phyloP scores from a whole-genome alignment of 92 coral and sea anemone species.

The Hydrozoanthus gracilis region DNA sequence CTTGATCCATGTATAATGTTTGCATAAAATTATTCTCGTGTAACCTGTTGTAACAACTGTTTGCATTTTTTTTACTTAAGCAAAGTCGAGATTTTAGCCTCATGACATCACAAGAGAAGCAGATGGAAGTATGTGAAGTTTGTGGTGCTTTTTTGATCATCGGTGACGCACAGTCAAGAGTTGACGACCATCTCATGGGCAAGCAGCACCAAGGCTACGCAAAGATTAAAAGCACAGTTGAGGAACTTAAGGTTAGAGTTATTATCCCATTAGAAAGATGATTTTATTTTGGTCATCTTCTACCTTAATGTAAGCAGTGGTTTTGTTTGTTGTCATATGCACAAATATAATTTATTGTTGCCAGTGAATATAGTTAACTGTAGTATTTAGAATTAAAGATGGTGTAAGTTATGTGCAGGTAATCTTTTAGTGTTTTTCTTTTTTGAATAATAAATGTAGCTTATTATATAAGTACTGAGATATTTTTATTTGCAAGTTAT shows the following conservation, averaged over 20 bases:
- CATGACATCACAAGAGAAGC: slow-evolving; percentile 95
- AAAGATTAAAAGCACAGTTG: slow-evolving; percentile 90
- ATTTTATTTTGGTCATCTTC: too few species aligned
- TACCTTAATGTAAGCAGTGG: too few species aligned
- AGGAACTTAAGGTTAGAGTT: slow-evolving; percentile 86
- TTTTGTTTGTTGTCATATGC: too few species aligned
- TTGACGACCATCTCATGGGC: slow-evolving; percentile 95
- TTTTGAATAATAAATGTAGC: too few species aligned
- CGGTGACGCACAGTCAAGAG: slow-evolving; percentile 98
- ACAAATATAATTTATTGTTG: too few species aligned
- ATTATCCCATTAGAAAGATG: not conserved
- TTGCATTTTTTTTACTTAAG: slow-evolving; percentile 36
- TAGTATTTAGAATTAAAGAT: too few species aligned
- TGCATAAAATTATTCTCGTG: not conserved
- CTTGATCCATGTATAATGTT: too few species aligned
- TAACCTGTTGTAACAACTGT: not conserved
- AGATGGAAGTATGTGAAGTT: slow-evolving; percentile 99
- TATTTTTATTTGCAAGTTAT: too few species aligned
- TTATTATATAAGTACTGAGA: too few species aligned
- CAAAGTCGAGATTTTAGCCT: slow-evolving; percentile 73
- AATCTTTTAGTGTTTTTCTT: too few species aligned
- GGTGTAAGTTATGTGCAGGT: too few species aligned
- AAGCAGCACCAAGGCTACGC: slow-evolving; percentile 99
- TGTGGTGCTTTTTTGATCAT: slow-evolving; percentile 98
- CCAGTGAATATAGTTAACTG: too few species aligned